Conservation (phyloP, 2,113 vertebrate genomes). For the rat (Rattus norvegicus) region DNA sequence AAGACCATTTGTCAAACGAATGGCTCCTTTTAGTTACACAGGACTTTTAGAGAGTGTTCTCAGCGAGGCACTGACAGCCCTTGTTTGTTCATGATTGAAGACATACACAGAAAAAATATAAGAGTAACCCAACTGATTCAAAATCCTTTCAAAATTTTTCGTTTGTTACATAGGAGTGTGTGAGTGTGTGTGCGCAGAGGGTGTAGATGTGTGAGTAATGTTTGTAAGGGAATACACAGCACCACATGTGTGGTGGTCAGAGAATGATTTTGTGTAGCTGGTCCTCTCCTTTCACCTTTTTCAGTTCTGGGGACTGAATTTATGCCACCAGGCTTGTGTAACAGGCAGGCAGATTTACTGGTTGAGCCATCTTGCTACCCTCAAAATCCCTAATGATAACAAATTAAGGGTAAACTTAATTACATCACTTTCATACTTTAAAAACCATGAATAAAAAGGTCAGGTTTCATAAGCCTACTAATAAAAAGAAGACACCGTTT, state of each 20-base stretch:
- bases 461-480: neutral
- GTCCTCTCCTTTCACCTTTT: neutral
- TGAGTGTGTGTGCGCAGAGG: neutral
- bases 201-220: no score
- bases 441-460: neutral
- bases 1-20: neutral
- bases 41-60: neutral
- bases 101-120: conserved; percentile 18
- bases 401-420: conserved; percentile 31
- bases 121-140: neutral
- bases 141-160: neutral
- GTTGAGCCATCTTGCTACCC: neutral
- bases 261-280: neutral
- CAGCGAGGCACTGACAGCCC: neutral
- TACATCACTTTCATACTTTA: conserved; percentile 31
- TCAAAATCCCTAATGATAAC: conserved; percentile 34
- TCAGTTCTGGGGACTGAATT: neutral
- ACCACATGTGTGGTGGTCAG: neutral
- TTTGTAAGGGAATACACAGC: neutral
- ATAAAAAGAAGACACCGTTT: neutral
- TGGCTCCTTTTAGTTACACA: neutral
- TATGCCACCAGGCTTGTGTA: neutral
- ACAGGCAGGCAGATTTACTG: neutral
- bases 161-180: neutral
- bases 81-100: neutral